A percentile compares a stretch with the other conserved stretches of the same genome.
Conservation (phyloP, 1,140 invertebrate species). For the Lordiphosa mommai region DNA sequence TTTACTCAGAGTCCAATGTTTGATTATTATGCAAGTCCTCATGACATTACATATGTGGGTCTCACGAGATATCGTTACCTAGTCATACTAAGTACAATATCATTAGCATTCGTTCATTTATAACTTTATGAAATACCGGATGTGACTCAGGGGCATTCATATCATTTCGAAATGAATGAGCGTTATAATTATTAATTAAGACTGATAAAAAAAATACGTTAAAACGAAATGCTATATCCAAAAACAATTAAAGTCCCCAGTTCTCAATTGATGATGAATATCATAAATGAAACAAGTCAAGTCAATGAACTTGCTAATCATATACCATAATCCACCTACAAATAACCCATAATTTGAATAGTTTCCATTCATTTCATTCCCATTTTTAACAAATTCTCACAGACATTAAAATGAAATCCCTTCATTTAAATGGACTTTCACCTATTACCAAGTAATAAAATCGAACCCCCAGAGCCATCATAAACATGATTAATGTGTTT, state of each 20-base stretch:
- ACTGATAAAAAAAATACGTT: no score
- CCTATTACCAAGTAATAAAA: constrained; percentile 6
- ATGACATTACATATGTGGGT: background rate
- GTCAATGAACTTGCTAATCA: no score
- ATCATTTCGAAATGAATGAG: constrained; percentile 43
- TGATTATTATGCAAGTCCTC: background rate
- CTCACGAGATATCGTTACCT: background rate
- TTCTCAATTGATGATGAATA: no score
- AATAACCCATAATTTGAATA: no score
- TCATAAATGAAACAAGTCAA: no score
- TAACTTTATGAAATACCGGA: constrained; percentile 34
- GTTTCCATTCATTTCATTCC: no score
- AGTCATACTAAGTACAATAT: constrained; percentile 3
- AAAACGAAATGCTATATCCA: no score
- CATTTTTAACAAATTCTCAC: background rate
- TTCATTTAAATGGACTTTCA: constrained; percentile 40
- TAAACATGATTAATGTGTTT: constrained; percentile 62
- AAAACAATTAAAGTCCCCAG: no score
- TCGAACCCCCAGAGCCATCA: constrained; percentile 31
- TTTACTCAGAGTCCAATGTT: background rate
- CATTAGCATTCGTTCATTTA: constrained; percentile 34
- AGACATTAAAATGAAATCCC: background rate
- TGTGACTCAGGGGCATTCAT: constrained; percentile 35
- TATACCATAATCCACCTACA: no score
- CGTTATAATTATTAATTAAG: constrained; percentile 62